Evolutionary conservation across 53 echinoderm and acorn worm genomes (phyloP).

Genomic region (Hippasteria phrygiana): DNA sequence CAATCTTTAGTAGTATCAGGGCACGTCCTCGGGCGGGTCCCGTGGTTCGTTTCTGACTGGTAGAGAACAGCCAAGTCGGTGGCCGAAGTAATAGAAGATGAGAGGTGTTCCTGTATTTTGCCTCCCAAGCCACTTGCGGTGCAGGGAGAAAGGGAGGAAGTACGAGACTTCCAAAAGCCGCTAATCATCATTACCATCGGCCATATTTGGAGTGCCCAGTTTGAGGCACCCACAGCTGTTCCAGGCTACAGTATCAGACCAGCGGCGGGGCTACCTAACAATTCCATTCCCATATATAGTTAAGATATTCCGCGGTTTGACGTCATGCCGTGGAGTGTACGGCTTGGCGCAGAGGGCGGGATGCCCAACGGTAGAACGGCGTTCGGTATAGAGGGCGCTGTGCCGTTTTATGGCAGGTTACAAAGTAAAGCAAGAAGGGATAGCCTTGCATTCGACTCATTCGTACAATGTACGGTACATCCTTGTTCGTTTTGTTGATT

Average conservation of each 20-base stretch:
- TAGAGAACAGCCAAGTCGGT: too few species aligned
- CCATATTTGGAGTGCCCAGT: slow-evolving; percentile 90
- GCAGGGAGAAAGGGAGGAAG: slow-evolving; percentile 35
- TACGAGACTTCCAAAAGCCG: slow-evolving; percentile 55
- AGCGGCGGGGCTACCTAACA: slow-evolving; percentile 76
- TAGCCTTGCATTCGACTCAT: too few species aligned
- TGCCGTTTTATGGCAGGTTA: slow-evolving; percentile 13
- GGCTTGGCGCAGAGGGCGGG: slow-evolving; percentile 66
- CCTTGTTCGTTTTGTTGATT: not conserved
- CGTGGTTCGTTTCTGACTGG: too few species aligned
- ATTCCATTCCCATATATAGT: slow-evolving; percentile 99
- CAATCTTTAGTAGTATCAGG: too few species aligned
- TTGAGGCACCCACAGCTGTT: slow-evolving; percentile 64
- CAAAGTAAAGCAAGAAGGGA: not conserved
- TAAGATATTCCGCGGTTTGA: slow-evolving; percentile 98
- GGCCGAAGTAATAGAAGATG: too few species aligned
- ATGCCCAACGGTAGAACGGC: slow-evolving; percentile 56
- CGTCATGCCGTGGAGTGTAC: slow-evolving; percentile 81
- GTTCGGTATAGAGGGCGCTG: slow-evolving; percentile 57
- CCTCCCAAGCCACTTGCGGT: not conserved
- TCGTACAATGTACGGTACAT: too few species aligned
- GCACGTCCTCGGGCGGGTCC: too few species aligned
- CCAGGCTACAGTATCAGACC: slow-evolving; percentile 54
- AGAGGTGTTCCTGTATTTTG: not conserved
- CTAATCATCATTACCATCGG: slow-evolving; percentile 69